A percentile compares a stretch with the other conserved stretches of the same genome.
Evolutionary conservation across 37 sponge, comb jelly and placozoan species (phyloP).

Genomic region (Amphimedon queenslandica): DNA sequence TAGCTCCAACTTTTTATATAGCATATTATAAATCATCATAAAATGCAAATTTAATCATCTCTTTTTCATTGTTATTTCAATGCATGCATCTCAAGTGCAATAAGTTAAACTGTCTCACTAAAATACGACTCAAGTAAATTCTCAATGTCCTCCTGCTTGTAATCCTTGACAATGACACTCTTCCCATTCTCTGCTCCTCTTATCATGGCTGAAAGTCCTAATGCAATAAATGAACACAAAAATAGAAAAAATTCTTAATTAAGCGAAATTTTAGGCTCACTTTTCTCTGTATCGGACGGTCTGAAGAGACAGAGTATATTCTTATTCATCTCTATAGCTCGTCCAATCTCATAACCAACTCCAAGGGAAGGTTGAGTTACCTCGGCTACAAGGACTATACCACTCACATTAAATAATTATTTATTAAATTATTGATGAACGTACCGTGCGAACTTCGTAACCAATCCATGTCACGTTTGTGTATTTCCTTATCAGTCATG

Average conservation of each 20-base stretch:
- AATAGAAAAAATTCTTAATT: neutral
- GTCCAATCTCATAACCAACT: constrained; percentile 93
- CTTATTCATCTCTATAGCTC: constrained; percentile 78
- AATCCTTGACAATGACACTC: constrained; percentile 65
- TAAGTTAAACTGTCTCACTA: neutral
- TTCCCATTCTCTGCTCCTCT: constrained; percentile 66
- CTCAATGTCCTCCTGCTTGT: constrained; percentile 48
- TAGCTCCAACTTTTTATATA: no score
- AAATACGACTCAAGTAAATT: constrained; percentile 57
- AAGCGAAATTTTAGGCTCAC: constrained; percentile 23
- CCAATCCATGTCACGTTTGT: constrained; percentile 86
- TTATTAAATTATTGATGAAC: constrained; percentile 11
- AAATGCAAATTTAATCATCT: no score
- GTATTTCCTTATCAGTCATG: constrained; percentile 73
- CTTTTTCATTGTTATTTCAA: no score
- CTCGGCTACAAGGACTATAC: constrained; percentile 89
- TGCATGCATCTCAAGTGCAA: neutral
- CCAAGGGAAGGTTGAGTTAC: constrained; percentile 95
- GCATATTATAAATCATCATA: no score
- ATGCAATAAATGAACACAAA: no score
- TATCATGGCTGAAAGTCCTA: constrained; percentile 86
- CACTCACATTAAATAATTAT: neutral
- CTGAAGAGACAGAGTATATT: constrained; percentile 84
- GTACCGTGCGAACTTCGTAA: constrained; percentile 70
- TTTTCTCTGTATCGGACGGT: constrained; percentile 69